A percentile compares a stretch with the other conserved stretches of the same genome.
Conservation (phyloP, 1,140 invertebrate genomes). For the Helicorthomorpha holstii region DNA sequence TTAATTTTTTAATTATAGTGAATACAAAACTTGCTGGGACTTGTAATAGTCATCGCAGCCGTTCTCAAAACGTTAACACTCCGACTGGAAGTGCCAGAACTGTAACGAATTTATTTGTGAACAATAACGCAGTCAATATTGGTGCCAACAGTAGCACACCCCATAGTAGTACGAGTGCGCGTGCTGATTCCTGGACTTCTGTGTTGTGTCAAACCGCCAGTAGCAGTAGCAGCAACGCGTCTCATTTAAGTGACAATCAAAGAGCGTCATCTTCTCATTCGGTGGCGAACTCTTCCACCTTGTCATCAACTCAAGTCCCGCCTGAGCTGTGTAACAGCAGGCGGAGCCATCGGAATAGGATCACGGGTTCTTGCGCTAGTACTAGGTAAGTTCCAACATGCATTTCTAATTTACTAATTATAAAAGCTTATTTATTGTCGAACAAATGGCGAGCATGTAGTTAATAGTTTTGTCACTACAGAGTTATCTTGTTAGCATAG, state of each 20-base stretch:
- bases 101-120: too few relatives aligned
- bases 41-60: too few relatives aligned
- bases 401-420: not conserved
- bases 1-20: too few relatives aligned
- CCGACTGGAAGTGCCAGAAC: too few relatives aligned
- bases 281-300: not conserved
- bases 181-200: slow-evolving; percentile 6
- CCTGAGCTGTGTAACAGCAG: slow-evolving; percentile 18
- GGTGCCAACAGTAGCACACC: not conserved
- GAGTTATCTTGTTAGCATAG: too few relatives aligned
- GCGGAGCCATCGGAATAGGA: slow-evolving; percentile 25
- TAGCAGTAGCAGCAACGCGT: not conserved
- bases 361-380: slow-evolving; percentile 58
- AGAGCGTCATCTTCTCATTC: not conserved
- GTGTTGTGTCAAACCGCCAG: slow-evolving; percentile 2
- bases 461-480: too few relatives aligned
- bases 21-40: too few relatives aligned
- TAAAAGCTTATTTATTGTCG: too few relatives aligned
- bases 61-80: too few relatives aligned
- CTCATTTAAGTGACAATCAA: not conserved
- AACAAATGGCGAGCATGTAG: too few relatives aligned
- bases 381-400: slow-evolving; percentile 31
- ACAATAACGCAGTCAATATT: too few relatives aligned
- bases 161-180: not conserved
- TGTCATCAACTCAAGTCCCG: slow-evolving; percentile 7